Evolutionary conservation across 2,888 invertebrate genomes (phyloP).

Genomic region (Stenichneumon culpator): DNA sequence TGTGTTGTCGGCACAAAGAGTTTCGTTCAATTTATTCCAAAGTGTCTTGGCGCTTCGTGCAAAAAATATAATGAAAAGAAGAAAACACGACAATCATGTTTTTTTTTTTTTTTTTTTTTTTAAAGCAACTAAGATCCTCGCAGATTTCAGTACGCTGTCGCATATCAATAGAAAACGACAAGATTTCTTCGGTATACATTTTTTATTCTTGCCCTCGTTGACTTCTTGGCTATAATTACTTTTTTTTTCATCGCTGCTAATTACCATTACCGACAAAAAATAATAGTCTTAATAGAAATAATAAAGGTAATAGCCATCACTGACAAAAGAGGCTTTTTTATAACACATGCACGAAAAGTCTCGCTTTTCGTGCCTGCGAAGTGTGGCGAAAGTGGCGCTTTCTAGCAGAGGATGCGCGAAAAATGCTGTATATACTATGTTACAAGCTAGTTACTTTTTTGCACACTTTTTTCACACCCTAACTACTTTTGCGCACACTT

Average conservation of each 20-base stretch:
- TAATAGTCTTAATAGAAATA: too few relatives aligned
- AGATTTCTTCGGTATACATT: not conserved
- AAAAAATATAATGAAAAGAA: not conserved
- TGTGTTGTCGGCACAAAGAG: constrained; percentile 12
- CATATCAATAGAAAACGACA: not conserved
- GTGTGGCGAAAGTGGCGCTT: too few relatives aligned
- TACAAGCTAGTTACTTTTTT: too few relatives aligned
- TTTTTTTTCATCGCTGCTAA: too few relatives aligned
- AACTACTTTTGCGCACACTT: too few relatives aligned
- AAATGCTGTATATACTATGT: too few relatives aligned
- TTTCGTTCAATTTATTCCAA: constrained; percentile 18
- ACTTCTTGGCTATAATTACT: too few relatives aligned
- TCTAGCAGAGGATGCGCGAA: too few relatives aligned
- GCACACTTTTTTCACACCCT: too few relatives aligned
- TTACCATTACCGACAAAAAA: too few relatives aligned
- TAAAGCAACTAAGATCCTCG: not conserved
- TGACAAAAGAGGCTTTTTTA: not conserved
- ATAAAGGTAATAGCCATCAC: not conserved
- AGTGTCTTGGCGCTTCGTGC: not conserved
- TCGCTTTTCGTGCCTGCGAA: too few relatives aligned
- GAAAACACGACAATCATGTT: constrained; percentile 25
- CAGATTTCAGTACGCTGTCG: not conserved
- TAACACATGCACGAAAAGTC: too few relatives aligned
- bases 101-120: not conserved
- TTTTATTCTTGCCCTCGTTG: not conserved